phyloP scores from a whole-genome alignment of 2,797 vertebrate species.

The Hyperoplus immaculatus region DNA sequence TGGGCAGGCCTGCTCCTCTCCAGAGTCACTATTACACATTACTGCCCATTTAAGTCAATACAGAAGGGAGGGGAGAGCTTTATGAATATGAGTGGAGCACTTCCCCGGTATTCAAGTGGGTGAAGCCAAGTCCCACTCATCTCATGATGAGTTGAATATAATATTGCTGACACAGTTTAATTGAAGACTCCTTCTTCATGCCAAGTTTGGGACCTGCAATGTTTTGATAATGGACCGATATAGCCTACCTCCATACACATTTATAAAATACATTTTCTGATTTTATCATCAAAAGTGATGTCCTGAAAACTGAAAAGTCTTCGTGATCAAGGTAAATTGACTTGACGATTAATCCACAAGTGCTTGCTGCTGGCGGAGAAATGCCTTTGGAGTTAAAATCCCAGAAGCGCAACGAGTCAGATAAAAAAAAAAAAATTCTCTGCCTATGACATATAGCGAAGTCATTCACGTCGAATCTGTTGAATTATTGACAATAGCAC shows the following conservation, averaged over 20 bases:
- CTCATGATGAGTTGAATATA: background rate
- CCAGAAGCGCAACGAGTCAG: background rate
- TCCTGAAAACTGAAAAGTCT: background rate
- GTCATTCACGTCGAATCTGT: conserved; percentile 2
- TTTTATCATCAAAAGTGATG: background rate
- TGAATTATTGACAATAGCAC: conserved; percentile 21
- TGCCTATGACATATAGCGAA: background rate
- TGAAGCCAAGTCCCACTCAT: background rate
- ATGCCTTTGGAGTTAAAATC: background rate
- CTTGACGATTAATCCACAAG: conserved; percentile 5
- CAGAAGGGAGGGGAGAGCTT: background rate
- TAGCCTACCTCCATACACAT: background rate
- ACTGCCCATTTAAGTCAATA: conserved; percentile 7
- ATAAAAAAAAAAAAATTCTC: background rate
- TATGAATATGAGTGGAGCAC: conserved; percentile 13
- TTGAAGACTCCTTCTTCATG: background rate
- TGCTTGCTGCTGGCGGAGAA: background rate
- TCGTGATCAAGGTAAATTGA: background rate
- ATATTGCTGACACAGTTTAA: background rate
- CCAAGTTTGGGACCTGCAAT: background rate
- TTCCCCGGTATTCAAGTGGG: background rate
- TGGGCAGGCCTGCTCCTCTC: background rate
- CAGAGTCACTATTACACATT: background rate
- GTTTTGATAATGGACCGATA: background rate
- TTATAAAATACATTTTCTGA: background rate